Evolutionary conservation across 2,888 invertebrate genomes (phyloP), one percentile per base, ranked within the genome.

Genomic region (Sylvicola cinctus): DNA sequence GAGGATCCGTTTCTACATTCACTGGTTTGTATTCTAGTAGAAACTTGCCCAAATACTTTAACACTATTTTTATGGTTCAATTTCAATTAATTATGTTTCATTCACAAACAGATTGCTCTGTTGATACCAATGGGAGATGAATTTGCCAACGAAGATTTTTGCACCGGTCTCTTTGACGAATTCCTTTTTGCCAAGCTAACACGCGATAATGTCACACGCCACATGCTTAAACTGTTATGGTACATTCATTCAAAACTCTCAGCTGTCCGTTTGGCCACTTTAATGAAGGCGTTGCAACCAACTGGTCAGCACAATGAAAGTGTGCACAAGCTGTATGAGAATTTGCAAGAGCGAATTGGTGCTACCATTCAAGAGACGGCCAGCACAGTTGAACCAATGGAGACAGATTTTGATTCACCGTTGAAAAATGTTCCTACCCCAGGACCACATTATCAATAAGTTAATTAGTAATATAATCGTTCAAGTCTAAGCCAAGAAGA

Each of bases 1-100:
- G 90, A 91, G 52, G 93, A 95, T 62, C 90, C 90, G 4, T 91
- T 90, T 54, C 59, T 95, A 36, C 93, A 95, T 63, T 84, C 87
- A 11, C 61, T 95, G 46, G 84, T 83, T 47, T 38, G 44, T 36
- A 17, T 8, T 25, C 11, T 8, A 8, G 25, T 8, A 25, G n/a
- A n/a, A n/a, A n/a, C n/a, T n/a, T n/a, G n/a, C n/a, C n/a, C n/a
- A 10, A 16, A 29, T 13, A 52, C 4, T 32, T 32, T 4, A 12
- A 12, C 13, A 12, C 13, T 16, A 3, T 28, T 16, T 29, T 33
- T 16, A 15, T 4, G 15, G 5, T 16, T 28, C 16, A 26, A 31
- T 27, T 27, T 27, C 11, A 5, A 4, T 27, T 27, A 5, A 4
- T 34, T 31, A 31, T 20, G 16, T 11, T 33, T n/a, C 17, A 16